phyloP scores from a whole-genome alignment of 1,140 invertebrate genomes.

The Bombus waltoni region DNA sequence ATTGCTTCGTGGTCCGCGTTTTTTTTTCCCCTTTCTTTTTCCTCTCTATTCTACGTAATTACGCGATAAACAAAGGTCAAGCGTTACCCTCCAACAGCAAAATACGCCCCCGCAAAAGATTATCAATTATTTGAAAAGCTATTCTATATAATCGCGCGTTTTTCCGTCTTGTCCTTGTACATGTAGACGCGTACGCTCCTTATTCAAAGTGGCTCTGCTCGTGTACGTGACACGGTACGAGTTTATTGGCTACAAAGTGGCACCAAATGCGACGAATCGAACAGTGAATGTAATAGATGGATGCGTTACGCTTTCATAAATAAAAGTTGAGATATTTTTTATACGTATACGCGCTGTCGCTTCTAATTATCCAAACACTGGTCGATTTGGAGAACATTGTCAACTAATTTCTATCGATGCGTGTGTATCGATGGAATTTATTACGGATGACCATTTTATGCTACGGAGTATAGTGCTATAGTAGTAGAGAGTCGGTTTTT shows the following conservation, averaged over 20 bases:
- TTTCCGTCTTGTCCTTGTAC: too few relatives aligned
- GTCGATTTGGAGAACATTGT: background rate
- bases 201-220: background rate
- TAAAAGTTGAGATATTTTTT: background rate
- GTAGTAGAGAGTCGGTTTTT: background rate
- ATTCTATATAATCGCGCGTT: background rate
- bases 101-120: background rate
- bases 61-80: background rate
- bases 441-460: background rate
- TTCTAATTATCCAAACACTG: too few relatives aligned
- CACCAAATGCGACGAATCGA: background rate
- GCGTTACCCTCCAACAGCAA: background rate
- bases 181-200: background rate
- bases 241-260: background rate
- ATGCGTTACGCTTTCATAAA: background rate
- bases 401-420: background rate
- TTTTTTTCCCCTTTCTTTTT: background rate
- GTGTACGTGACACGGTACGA: background rate
- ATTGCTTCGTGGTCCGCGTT: background rate
- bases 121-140: background rate
- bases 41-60: slow-evolving; percentile 6
- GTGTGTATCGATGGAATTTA: background rate
- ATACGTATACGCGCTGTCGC: too few relatives aligned
- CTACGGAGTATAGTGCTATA: background rate
- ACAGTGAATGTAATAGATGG: background rate